A percentile compares a stretch with the other conserved stretches of the same genome.
Evolutionary conservation across 2,888 invertebrate genomes (phyloP).

Genomic region (Clepsis dumicolana): DNA sequence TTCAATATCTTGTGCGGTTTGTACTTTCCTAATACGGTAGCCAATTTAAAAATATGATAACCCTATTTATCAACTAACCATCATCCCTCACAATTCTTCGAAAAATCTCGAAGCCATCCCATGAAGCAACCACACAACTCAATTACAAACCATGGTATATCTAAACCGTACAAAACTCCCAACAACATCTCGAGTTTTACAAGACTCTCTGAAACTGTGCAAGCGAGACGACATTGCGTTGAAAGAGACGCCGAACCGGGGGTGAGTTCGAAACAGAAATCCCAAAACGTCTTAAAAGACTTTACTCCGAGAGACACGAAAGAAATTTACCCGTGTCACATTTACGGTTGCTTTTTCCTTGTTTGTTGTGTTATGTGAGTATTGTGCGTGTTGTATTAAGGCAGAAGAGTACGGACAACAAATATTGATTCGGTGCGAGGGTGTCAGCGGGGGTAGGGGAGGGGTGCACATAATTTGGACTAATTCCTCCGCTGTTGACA

Average conservation of each 20-base stretch:
- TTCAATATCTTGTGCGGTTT: neutral
- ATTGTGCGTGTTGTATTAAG: slow-evolving; percentile 84
- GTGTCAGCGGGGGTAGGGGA: slow-evolving; percentile 55
- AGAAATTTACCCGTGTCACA: neutral
- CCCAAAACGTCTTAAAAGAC: slow-evolving; percentile 54
- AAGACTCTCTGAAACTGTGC: slow-evolving; percentile 69
- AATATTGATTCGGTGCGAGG: slow-evolving; percentile 84
- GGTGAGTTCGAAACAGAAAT: slow-evolving; percentile 65
- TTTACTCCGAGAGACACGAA: slow-evolving; percentile 43
- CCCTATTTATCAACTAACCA: neutral
- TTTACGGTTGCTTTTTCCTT: slow-evolving; percentile 46
- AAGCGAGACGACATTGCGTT: slow-evolving; percentile 82
- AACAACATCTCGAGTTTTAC: slow-evolving; percentile 45
- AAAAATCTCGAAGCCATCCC: slow-evolving; percentile 19
- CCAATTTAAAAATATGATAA: neutral
- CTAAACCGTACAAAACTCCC: slow-evolving; percentile 41
- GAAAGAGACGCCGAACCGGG: slow-evolving; percentile 77
- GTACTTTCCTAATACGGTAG: neutral
- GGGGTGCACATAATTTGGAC: slow-evolving; percentile 84
- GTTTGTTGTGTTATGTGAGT: slow-evolving; percentile 60
- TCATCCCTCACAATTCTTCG: neutral
- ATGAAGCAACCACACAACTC: slow-evolving; percentile 30
- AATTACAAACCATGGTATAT: slow-evolving; percentile 38
- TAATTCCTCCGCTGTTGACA: slow-evolving; percentile 84
- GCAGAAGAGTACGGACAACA: slow-evolving; percentile 86